Evolutionary conservation across 2,797 vertebrate species (phyloP).

Genomic region (Enteromius paludinosus): DNA sequence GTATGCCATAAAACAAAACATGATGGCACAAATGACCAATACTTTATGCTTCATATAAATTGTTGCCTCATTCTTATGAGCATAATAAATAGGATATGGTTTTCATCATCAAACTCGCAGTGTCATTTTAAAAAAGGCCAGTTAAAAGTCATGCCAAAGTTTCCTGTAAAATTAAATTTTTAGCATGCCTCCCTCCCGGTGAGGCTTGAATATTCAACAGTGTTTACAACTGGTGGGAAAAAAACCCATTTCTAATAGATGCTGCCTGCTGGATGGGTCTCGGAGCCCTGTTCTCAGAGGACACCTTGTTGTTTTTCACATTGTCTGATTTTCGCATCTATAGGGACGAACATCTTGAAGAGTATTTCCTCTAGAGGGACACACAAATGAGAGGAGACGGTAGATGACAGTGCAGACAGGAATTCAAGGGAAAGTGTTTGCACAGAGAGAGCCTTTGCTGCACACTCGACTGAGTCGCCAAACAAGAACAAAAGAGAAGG

Average conservation of each 20-base stretch:
- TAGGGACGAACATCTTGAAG: conserved; percentile 44
- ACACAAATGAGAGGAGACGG: conserved; percentile 53
- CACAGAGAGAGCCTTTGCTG: conserved; percentile 37
- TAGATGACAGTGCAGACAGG: conserved; percentile 46
- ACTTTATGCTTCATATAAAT: conserved; percentile 6
- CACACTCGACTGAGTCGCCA: conserved; percentile 50
- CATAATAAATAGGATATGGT: neutral
- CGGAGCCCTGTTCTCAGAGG: conserved; percentile 32
- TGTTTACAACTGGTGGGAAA: conserved; percentile 16
- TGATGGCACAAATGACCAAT: neutral
- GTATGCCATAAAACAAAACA: neutral
- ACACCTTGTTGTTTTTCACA: conserved; percentile 48
- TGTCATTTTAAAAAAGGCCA: conserved; percentile 17
- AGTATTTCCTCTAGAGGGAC: conserved; percentile 54
- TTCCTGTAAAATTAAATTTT: neutral
- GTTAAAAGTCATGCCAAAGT: conserved; percentile 1
- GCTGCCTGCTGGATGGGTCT: conserved; percentile 17
- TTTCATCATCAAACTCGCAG: neutral
- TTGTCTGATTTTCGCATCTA: conserved; percentile 49
- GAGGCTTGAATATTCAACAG: conserved; percentile 44
- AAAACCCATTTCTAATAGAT: conserved; percentile 25
- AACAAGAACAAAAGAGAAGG: conserved; percentile 39
- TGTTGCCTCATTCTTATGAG: conserved; percentile 12
- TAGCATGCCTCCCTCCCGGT: neutral
- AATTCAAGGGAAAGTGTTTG: conserved; percentile 50